Evolutionary conservation across 1,140 invertebrate species (phyloP).

Genomic region (Solen grandis): DNA sequence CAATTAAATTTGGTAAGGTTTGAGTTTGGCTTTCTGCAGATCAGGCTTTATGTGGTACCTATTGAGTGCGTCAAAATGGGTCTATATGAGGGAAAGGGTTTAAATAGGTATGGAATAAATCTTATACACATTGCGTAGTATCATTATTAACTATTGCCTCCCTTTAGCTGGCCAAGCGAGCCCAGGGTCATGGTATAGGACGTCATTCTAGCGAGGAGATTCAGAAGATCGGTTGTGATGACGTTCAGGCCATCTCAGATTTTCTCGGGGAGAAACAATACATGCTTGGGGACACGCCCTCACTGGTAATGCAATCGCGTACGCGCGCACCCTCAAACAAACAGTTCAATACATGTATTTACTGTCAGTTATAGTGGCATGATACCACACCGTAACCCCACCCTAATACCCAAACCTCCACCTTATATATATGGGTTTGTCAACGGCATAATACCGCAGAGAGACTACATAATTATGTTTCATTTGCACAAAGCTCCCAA

Average conservation of each 20-base stretch:
- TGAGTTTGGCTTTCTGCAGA: too few relatives aligned
- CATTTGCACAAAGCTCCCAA: too few relatives aligned
- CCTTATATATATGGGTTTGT: too few relatives aligned
- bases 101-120: too few relatives aligned
- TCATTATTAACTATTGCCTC: background rate
- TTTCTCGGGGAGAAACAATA: conserved; percentile 71
- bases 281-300: conserved; percentile 71
- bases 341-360: background rate
- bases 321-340: background rate
- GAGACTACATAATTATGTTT: too few relatives aligned
- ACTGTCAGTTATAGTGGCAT: background rate
- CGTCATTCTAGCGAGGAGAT: conserved; percentile 61
- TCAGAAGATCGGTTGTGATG: conserved; percentile 60
- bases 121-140: too few relatives aligned
- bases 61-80: too few relatives aligned
- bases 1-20: too few relatives aligned
- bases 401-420: background rate
- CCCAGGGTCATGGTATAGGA: conserved; percentile 59
- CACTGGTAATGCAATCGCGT: too few relatives aligned
- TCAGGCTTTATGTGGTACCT: too few relatives aligned
- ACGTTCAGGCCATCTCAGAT: conserved; percentile 60
- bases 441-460: too few relatives aligned
- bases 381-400: background rate
- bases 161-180: conserved; percentile 46
- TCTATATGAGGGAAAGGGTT: too few relatives aligned